Evolutionary conservation across 2,113 vertebrate species (phyloP), one percentile per base, ranked within the genome.

Genomic region (Actinemys pallida): DNA sequence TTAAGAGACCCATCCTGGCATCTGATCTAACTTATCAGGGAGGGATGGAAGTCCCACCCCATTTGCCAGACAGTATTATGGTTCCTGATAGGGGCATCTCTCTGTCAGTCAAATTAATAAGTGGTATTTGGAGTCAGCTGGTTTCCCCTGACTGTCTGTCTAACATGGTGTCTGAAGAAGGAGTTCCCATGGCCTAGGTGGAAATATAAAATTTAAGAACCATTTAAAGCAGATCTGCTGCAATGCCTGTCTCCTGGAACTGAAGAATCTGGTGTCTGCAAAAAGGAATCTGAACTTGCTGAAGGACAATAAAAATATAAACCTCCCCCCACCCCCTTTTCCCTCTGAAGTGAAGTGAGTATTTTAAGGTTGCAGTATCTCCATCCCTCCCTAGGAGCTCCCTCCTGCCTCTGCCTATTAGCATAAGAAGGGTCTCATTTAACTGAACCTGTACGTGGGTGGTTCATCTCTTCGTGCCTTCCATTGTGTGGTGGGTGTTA

Each of bases 121-220:
- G 72, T 10, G 2, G 4, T 12, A 35, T 62, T 10, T 84, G 72
- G 29, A 92, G 24, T 0, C 80, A 62, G 35, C 14, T 69, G 12
- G 1, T 31, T 90, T 92, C 56, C 82, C 62, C 65, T 83, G 31
- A 35, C 84, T 42, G 14, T 5, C 24, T 89, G 10, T 56, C 53
- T 47, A 35, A 10, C 52, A 85, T 39, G 19, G 81, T 8, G 6
- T 1, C 2, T 39, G 7, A 29, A 65, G 49, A 22, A 81, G 20
- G 0, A 54, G 12, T 25, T 39, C 2, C 1, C 0, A 25, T 1
- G 1, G 50, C 54, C 19, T 22, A 52, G 29, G 1, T 57, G 54
- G 35, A 69, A 92, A 12, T 3, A 10, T 31, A 79, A 47, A 22
- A 20, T 47, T 35, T 69, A 53, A 78, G 42, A 78, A 47, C 7